Evolutionary conservation across 2,113 vertebrate genomes (phyloP).

Genomic region (Scopus umbretta): DNA sequence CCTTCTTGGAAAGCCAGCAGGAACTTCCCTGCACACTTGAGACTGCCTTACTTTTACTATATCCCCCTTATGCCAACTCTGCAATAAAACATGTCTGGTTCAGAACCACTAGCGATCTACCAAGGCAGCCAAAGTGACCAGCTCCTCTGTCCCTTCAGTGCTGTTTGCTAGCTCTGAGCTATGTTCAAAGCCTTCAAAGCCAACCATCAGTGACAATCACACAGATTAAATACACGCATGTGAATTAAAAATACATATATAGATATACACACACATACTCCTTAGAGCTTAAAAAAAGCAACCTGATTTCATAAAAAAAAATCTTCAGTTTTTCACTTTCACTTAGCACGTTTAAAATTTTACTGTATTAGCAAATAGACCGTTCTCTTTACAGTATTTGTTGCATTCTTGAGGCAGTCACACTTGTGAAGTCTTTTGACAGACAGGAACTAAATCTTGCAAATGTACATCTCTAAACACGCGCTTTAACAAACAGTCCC

Average conservation of each 20-base stretch:
- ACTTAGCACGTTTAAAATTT: background rate
- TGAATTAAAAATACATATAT: background rate
- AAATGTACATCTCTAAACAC: background rate
- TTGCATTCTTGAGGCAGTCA: background rate
- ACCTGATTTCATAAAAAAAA: background rate
- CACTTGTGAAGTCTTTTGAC: background rate
- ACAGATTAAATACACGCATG: background rate
- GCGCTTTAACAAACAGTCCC: background rate
- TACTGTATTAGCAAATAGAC: background rate
- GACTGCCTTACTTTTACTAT: background rate
- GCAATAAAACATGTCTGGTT: background rate
- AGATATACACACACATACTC: too few relatives aligned
- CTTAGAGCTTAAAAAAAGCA: background rate
- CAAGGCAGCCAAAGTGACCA: background rate
- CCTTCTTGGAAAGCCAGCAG: background rate
- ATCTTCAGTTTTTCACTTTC: background rate
- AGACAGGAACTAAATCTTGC: conserved; percentile 20
- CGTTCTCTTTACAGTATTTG: background rate
- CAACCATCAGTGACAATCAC: background rate
- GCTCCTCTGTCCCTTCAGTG: background rate
- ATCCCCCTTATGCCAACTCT: background rate
- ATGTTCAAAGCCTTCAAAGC: background rate
- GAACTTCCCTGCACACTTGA: background rate
- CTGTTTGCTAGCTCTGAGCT: background rate
- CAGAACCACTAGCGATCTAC: background rate